Evolutionary conservation across 2,113 vertebrate genomes (phyloP), one percentile per base, ranked within the genome.

Genomic region (Elephas maximus): DNA sequence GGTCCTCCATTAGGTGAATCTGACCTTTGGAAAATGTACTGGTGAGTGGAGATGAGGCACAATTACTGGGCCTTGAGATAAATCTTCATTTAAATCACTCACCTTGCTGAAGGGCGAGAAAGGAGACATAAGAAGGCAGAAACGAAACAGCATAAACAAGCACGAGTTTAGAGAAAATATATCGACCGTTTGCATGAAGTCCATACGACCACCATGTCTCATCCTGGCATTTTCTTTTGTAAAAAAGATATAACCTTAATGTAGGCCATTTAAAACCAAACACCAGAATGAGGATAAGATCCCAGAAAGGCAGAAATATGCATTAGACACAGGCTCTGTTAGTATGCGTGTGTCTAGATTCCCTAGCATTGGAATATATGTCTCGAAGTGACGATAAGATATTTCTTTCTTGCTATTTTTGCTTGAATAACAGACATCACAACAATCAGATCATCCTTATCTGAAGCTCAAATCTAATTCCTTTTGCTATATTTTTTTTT

Each of bases 181-280:
- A 45, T 37, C 79, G 45, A 30, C 77, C 67, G 28, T 10, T 45
- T 57, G 17, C 15, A 26, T 37, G 57, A 86, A 91, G 45, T 73
- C 24, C 30, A 37, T 80, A 71, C 80, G 62, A 48, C 15, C 45
- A 69, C 37, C 2, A 30, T 73, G 53, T 57, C 90, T 85, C 24
- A 23, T 57, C 51, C 67, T n/a, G 44, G 11, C 8, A 37, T 67
- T 78, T 69, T 96, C 89, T 95, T 97, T 88, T 85, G 21, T 81
- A n/a, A 65, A 37, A 92, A 92, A 97, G 87, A 95, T 10, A 28
- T 48, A 71, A 95, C 26, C 6, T 48, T 91, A 87, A 83, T 82
- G 63, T 15, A 37, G 60, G 78, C 62, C 69, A 23, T 48, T 97
- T 86, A 87, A 91, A 90, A 78, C 24, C 73, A 94, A 97, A 41